Base-by-base conservation (phyloP, 2,888 invertebrate species). In the Panzeria rudis region DNA sequence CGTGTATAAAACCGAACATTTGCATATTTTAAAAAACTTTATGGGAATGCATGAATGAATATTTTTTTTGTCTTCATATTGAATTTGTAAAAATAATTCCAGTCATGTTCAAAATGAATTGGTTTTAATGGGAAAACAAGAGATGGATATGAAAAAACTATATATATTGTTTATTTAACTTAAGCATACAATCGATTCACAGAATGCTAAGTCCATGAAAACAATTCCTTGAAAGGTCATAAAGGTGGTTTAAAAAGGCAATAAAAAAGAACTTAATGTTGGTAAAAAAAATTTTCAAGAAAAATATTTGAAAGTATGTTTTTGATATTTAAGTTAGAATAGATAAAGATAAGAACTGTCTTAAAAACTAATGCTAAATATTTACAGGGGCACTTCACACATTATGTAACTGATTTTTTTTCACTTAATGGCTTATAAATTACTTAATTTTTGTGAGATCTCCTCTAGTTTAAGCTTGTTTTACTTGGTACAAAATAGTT, bases 71-170 rank as follows among this genome's bases (percentile, higher is more conserved):
- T 32, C 41, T 62, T 71, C 23, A 17, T 75, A 75, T 68, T 75
- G 52, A 61, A 52, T 15, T 66, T 44, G 54, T 80, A 66, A 73
- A 56, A 72, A 56, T 59, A 62, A 81, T 75, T 81, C 81, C 38
- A 75, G 75, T 59, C 81, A 81, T 38, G 81, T 81, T 17, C 54
- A 54, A 68, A 81, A 69, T 81, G 52, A 81, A 81, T 81, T 81
- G 61, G 75, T 81, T 75, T 81, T 68, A 75, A 75, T 81, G 52
- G 29, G 41, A 61, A 81, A 81, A 73, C 41, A 59, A 61, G 20
- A 72, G 47, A 79, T 64, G 47, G 38, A 64, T 44, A 44, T 11
- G 15, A 44, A 41, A 38, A 54, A n/a, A n/a, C n/a, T n/a, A n/a
- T 41, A 56, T 13, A 23, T n/a, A 17, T 44, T 44, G 11, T n/a